phyloP scores from a whole-genome alignment of 2,113 vertebrate species.

The Anguilla rostrata region DNA sequence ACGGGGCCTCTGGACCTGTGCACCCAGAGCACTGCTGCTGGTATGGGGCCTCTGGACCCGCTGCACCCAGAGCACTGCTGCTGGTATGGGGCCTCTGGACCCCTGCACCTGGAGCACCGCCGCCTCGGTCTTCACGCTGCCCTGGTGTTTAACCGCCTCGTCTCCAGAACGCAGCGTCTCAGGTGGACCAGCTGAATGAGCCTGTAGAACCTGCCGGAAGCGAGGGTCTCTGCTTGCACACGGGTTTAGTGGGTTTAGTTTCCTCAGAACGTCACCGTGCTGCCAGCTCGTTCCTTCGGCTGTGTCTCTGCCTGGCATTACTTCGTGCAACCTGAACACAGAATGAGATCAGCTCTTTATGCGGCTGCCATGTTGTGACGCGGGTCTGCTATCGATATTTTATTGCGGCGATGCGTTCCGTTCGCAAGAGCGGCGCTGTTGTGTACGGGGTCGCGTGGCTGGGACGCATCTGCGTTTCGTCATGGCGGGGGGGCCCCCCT shows the following conservation, averaged over 20 bases:
- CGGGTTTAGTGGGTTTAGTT: too few species aligned
- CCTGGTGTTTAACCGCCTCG: background rate
- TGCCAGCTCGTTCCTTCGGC: background rate
- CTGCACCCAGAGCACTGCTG: too few species aligned
- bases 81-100: too few species aligned
- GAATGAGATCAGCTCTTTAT: background rate
- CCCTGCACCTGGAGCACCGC: too few species aligned
- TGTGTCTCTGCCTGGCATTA: background rate
- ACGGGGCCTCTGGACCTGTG: too few species aligned
- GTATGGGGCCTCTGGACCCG: too few species aligned
- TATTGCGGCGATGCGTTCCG: background rate
- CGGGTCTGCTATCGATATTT: background rate
- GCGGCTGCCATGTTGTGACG: background rate
- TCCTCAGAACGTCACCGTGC: background rate
- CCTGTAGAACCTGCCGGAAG: background rate
- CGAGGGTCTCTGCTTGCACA: background rate
- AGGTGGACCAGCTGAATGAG: background rate
- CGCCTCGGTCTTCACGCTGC: background rate
- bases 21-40: too few species aligned
- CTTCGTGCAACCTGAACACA: background rate
- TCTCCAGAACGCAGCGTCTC: background rate
- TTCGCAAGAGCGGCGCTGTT: background rate
- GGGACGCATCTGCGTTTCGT: conserved; percentile 1
- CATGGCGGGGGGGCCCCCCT: background rate
- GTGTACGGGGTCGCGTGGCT: background rate